Percentiles rank a stretch among this genome's conserved stretches.
Evolutionary conservation across 2,888 invertebrate genomes (phyloP).

Genomic region (Amblyjoppa proteus): DNA sequence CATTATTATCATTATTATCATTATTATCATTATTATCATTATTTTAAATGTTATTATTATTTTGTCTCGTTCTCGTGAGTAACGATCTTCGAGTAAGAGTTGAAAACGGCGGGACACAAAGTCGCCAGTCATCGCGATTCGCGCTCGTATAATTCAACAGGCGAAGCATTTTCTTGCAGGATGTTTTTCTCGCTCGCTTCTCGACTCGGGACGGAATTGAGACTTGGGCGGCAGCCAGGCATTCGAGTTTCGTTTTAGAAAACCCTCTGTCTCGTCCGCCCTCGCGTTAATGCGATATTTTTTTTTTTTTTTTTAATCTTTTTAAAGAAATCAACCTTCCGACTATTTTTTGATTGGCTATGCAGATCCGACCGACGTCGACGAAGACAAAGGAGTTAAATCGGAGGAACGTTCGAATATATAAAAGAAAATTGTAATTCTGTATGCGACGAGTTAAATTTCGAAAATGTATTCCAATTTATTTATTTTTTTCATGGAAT

Average conservation of each 20-base stretch:
- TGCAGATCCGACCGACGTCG: slow-evolving; percentile 25
- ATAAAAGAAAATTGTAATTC: not conserved
- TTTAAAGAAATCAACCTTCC: slow-evolving; percentile 33
- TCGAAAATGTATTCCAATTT: not conserved
- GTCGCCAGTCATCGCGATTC: slow-evolving; percentile 69
- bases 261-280: slow-evolving; percentile 42
- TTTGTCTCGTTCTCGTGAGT: slow-evolving; percentile 20
- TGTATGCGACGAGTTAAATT: not conserved
- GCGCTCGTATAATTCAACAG: slow-evolving; percentile 58
- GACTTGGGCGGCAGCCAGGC: slow-evolving; percentile 69
- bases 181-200: slow-evolving; percentile 11
- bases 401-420: not conserved
- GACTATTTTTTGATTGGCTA: slow-evolving; percentile 4
- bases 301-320: slow-evolving; percentile 8
- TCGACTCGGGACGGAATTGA: slow-evolving; percentile 45
- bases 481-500: not conserved
- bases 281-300: slow-evolving; percentile 62
- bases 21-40: not conserved
- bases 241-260: slow-evolving; percentile 64
- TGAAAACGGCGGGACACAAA: slow-evolving; percentile 62
- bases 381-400: not conserved
- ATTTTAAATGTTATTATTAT: slow-evolving; percentile 2
- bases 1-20: not conserved
- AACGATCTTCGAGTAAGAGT: slow-evolving; percentile 42
- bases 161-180: slow-evolving; percentile 40